Percentiles rank a stretch among this genome's conserved stretches.
These are phyloP conservation scores for Hyphantria cunea DNA, from an alignment of 1,140 invertebrate species.

Conservation along the genomic window DNA sequence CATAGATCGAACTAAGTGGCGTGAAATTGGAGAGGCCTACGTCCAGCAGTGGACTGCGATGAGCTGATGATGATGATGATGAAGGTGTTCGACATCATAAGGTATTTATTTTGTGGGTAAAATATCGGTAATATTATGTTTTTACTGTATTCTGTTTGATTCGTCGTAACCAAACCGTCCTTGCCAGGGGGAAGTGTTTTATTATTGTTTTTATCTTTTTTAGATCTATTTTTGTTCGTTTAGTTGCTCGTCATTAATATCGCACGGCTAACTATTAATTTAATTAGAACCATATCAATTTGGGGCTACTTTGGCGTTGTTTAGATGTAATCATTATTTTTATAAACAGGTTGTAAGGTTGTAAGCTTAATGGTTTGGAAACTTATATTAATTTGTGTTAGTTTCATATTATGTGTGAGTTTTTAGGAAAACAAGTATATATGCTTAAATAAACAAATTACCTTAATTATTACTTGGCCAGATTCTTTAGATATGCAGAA, in stretches of 20 bases:
- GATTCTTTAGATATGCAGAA: too few species aligned
- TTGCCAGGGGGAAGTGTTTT: constrained; percentile 64
- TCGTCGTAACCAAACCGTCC: constrained; percentile 44
- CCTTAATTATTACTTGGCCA: too few species aligned
- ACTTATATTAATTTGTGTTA: constrained; percentile 1
- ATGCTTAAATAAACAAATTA: too few species aligned
- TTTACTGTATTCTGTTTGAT: constrained; percentile 8
- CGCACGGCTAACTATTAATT: constrained; percentile 75
- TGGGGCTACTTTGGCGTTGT: constrained; percentile 44
- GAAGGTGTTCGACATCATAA: too few species aligned
- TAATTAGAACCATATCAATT: constrained; percentile 71
- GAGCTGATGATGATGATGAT: too few species aligned
- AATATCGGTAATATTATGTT: too few species aligned
- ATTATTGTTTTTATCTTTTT: constrained; percentile 74
- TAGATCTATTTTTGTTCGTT: constrained; percentile 63
- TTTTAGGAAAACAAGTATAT: too few species aligned
- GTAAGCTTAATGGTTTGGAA: constrained; percentile 31
- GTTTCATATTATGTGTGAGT: background rate
- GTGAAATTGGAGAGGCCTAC: too few species aligned
- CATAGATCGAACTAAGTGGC: too few species aligned
- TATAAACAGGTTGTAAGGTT: constrained; percentile 50
- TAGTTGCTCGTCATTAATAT: constrained; percentile 76
- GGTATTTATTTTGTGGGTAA: too few species aligned
- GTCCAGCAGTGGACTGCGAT: too few species aligned
- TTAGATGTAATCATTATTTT: constrained; percentile 60